phyloP scores from a whole-genome alignment of 2,113 vertebrate species.

The Sinocyclocheilus rhinocerous region DNA sequence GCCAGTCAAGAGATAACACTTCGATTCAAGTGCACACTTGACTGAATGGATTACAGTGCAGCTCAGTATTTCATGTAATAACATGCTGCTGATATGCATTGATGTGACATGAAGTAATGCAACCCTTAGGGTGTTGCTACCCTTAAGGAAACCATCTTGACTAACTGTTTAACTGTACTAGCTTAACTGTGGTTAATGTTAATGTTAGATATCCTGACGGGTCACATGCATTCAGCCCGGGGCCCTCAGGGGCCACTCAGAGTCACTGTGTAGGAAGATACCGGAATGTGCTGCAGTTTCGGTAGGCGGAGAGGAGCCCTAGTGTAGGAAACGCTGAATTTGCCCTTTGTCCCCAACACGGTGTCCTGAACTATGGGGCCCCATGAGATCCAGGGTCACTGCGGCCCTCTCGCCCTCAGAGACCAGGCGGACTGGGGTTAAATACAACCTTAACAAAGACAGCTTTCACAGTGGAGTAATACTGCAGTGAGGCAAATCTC shows the following conservation, averaged over 20 bases:
- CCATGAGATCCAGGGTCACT: background rate
- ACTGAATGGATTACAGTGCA: too few species aligned
- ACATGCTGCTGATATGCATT: background rate
- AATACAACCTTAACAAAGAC: too few species aligned
- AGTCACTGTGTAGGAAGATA: slow-evolving; percentile 38
- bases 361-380: background rate
- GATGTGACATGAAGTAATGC: background rate
- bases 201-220: background rate
- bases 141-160: background rate
- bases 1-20: too few species aligned
- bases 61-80: background rate
- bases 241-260: background rate
- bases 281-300: slow-evolving; percentile 42
- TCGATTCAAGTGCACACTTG: too few species aligned
- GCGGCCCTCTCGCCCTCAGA: background rate
- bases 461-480: background rate
- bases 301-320: slow-evolving; percentile 11
- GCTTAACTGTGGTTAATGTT: background rate
- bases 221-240: background rate
- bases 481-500: too few species aligned
- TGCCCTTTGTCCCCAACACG: background rate
- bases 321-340: background rate
- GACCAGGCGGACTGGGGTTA: background rate
- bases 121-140: too few species aligned
- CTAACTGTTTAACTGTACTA: background rate